Base-by-base conservation (phyloP, 2,797 vertebrate species). In the Nothura maculosa region DNA sequence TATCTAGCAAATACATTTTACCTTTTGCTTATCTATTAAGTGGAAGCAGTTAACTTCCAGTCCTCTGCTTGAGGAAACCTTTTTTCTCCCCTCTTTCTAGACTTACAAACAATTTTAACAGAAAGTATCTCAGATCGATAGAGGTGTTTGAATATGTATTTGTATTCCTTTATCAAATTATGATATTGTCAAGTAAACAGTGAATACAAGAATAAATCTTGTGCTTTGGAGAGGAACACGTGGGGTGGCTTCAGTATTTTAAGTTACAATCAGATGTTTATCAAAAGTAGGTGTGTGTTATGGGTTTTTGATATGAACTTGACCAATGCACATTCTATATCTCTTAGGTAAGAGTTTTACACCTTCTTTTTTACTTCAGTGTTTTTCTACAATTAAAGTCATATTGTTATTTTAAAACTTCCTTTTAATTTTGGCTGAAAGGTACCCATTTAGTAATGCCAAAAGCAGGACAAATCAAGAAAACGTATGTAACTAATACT, bases 1-100 rank as follows among this genome's bases (percentile, higher is more conserved):
- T 68, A 74, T 92, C 12, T 80, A 60, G 19, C 7, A 69, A 30
- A 74, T 12, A 14, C 17, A 55, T 38, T 9, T 7, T 1, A 2
- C 10, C 25, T 38, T 9, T 11, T 75, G 4, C 8, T 67, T 0
- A 1, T 69, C 61, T 79, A 40, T 40, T 40, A 40, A 40, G 0
- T 45, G 20, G 3, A 66, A 43, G 40, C 40, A 40, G 54, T 43
- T 69, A 69, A 32, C 22, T 40, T 40, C 40, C 40, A 40, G 69
- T 87, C 73, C 79, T 18, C 14, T 57, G 34, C 10, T 54, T 60
- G 30, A 81, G 60, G 17, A 81, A 12, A 10, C 3, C 47, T 87
- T 18, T 36, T 34, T 80, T 92, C 60, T 90, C 8, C 40, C 30
- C 14, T n/a, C 79, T 91, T 93, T 90, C 25, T 61, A 47, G 40